These are phyloP conservation scores for Muntiacus reevesi DNA, from an alignment of 2,113 vertebrate genomes.

Conservation along the genomic window DNA sequence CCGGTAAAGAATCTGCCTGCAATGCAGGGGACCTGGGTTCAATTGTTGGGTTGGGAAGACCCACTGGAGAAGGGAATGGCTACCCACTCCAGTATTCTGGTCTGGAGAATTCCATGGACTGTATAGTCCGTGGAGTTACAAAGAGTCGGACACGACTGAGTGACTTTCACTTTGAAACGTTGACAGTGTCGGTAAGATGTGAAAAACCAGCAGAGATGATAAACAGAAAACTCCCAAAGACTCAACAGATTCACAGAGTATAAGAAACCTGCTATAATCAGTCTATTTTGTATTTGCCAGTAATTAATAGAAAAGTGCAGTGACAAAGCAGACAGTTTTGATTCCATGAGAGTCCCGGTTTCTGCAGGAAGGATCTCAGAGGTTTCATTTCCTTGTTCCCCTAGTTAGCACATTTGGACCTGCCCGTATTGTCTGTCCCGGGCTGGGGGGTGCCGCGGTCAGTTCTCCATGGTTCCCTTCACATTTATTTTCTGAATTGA, in stretches of 20 bases:
- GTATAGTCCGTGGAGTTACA: background rate
- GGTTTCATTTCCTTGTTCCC: fast-evolving
- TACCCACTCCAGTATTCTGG: background rate
- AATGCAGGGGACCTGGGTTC: background rate
- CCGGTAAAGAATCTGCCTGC: background rate
- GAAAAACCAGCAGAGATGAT: background rate
- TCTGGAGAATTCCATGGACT: background rate
- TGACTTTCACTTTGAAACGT: background rate
- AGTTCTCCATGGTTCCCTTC: fast-evolving
- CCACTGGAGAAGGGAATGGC: background rate
- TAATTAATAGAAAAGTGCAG: background rate
- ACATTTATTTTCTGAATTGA: background rate
- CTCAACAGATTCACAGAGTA: background rate
- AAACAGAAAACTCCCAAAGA: background rate
- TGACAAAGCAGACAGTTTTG: background rate
- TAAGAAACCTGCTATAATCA: background rate
- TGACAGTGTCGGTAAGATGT: background rate
- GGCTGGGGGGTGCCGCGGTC: background rate
- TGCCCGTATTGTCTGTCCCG: fast-evolving
- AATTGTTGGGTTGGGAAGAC: background rate
- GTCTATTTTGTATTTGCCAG: background rate
- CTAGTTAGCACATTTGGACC: fast-evolving
- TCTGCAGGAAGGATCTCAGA: no score
- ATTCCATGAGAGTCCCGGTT: no score
- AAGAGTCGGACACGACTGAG: background rate